Evolutionary conservation across 2,888 invertebrate species (phyloP).

Genomic region (Leptothorax acervorum): DNA sequence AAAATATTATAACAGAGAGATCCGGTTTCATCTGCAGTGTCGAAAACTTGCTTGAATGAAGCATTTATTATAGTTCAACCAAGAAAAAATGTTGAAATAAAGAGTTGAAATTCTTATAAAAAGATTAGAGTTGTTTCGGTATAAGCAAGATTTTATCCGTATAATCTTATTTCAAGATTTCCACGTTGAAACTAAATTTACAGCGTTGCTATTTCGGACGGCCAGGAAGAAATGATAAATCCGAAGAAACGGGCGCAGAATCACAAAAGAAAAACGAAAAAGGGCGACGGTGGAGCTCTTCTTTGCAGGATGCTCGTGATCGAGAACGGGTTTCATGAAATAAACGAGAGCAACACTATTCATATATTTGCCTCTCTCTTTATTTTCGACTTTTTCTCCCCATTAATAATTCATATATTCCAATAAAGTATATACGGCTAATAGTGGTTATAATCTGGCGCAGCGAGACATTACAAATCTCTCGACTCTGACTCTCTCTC

Average conservation of each 20-base stretch:
- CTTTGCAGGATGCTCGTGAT: neutral
- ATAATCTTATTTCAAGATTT: no score
- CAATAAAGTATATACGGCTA: conserved; percentile 72
- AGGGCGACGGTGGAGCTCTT: neutral
- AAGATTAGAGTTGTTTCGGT: no score
- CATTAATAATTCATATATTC: conserved; percentile 80
- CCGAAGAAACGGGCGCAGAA: neutral
- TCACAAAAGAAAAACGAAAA: neutral
- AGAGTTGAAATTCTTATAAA: no score
- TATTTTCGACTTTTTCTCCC: conserved; percentile 75
- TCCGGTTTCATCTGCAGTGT: neutral
- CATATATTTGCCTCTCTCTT: conserved; percentile 55
- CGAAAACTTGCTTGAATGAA: no score
- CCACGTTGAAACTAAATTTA: no score
- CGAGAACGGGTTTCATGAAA: neutral
- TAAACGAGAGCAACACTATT: neutral
- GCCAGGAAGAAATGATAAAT: neutral
- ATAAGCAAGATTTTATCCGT: no score
- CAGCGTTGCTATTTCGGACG: neutral
- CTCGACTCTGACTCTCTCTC: conserved; percentile 5
- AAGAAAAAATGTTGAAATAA: no score
- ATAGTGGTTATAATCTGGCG: conserved; percentile 75
- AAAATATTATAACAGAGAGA: neutral
- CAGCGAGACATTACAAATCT: conserved; percentile 74
- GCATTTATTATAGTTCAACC: no score